These are phyloP conservation scores for Pempheris klunzingeri DNA, from an alignment of 2,797 vertebrate genomes.

Conservation along the genomic window DNA sequence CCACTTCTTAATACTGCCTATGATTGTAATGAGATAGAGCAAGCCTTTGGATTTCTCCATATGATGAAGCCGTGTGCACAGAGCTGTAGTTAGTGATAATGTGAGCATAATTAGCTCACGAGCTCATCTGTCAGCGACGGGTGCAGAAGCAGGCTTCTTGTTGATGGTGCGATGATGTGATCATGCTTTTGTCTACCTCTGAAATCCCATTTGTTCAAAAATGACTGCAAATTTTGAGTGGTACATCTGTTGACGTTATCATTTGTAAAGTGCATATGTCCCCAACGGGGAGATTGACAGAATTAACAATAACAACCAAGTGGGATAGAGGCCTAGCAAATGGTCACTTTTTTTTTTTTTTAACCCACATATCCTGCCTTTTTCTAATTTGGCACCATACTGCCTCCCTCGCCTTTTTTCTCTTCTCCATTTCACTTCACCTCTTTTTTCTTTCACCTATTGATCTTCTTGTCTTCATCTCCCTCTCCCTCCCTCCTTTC, in stretches of 20 bases:
- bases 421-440: slow-evolving; percentile 16
- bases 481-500: neutral
- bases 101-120: too few relatives aligned
- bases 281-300: neutral
- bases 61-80: neutral
- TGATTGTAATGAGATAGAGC: too few relatives aligned
- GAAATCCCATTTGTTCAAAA: neutral
- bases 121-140: too few relatives aligned
- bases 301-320: too few relatives aligned
- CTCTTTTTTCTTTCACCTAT: slow-evolving; percentile 13
- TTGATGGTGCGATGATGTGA: too few relatives aligned
- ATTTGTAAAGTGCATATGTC: neutral
- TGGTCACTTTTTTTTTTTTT: neutral
- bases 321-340: neutral
- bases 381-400: neutral
- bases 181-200: neutral
- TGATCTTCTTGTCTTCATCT: slow-evolving; percentile 22
- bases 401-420: slow-evolving; percentile 5
- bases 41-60: neutral
- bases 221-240: neutral
- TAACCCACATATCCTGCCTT: neutral
- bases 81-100: too few relatives aligned
- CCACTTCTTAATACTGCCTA: too few relatives aligned
- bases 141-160: neutral
- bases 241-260: neutral